Base-by-base conservation (phyloP, 2,797 vertebrate species). In the Micrastur ruficollis region DNA sequence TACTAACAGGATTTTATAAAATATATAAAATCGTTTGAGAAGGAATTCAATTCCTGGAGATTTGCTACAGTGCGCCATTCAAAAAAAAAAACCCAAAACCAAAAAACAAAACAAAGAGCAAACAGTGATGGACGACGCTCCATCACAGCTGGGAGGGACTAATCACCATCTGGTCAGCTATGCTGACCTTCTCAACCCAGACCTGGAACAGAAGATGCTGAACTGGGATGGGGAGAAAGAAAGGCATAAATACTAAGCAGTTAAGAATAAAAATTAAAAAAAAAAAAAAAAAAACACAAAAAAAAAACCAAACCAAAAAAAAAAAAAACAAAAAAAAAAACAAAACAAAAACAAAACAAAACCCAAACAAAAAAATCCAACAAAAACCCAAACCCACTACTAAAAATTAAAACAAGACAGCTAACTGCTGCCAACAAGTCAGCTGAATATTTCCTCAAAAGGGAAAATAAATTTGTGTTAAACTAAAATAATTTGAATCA, bases 361-460 rank as follows among this genome's bases (percentile, higher is more conserved):
- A 36, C 36, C 36, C 36, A 36, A 36, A 36, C 36, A 36, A 36
- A 36, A 36, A 36, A 36, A 36, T 9, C 13, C 26, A 38, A 67
- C 16, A 53, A 25, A 90, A 67, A 21, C 0, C 5, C 58, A 93
- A 96, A 32, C 40, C 29, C 23, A 3, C 56, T 91, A 91, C 70
- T 85, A 83, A 94, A 96, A 93, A 52, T 23, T 91, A 84, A 86
- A 94, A 87, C 63, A 58, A 66, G 90, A 91, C 95, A 95, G 94
- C 94, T 58, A 91, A 93, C 71, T 92, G 94, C 96, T 95, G 96
- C 92, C 96, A 95, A 91, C 74, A 59, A 81, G 92, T 78, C 13
- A 2, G 87, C 62, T 91, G 92, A 95, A 3, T 67, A 82, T 96
- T 97, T 97, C 97, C 97, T 95, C 95, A 95, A 96, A 97, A 97